These are phyloP conservation scores for Acipenser oxyrinchus DNA, from an alignment of 2,797 vertebrate species.

Conservation along the genomic window DNA sequence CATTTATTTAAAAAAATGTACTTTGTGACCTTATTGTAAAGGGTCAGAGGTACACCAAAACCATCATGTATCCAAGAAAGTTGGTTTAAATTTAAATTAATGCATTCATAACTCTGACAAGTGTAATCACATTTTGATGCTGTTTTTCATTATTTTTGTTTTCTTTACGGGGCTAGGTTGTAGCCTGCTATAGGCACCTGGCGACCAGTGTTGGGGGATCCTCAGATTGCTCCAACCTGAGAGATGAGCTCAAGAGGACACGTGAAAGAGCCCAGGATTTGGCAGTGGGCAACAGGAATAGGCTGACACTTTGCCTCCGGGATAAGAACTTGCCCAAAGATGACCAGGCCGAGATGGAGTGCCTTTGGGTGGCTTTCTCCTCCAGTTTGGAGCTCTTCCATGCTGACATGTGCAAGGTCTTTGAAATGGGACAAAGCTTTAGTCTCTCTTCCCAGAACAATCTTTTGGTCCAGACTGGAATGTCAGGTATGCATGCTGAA, in stretches of 20 bases:
- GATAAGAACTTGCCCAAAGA: constrained; percentile 53
- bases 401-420: constrained; percentile 69
- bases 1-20: constrained; percentile 13
- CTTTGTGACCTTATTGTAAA: too few relatives aligned
- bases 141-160: background rate
- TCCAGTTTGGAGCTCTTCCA: constrained; percentile 67
- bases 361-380: constrained; percentile 72
- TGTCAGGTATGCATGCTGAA: constrained; percentile 51
- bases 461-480: constrained; percentile 59
- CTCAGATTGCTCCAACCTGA: constrained; percentile 55
- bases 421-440: constrained; percentile 48
- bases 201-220: constrained; percentile 59
- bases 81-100: background rate
- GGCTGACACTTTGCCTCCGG: constrained; percentile 55
- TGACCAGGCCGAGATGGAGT: constrained; percentile 55
- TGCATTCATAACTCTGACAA: background rate
- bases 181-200: constrained; percentile 66
- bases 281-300: constrained; percentile 38
- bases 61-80: background rate
- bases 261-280: constrained; percentile 58
- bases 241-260: constrained; percentile 57
- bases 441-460: constrained; percentile 34
- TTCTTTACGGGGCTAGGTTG: constrained; percentile 46
- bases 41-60: too few relatives aligned
- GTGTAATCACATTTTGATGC: constrained; percentile 25